Conservation (phyloP, 2,797 vertebrate genomes). For the Columba guinea region DNA sequence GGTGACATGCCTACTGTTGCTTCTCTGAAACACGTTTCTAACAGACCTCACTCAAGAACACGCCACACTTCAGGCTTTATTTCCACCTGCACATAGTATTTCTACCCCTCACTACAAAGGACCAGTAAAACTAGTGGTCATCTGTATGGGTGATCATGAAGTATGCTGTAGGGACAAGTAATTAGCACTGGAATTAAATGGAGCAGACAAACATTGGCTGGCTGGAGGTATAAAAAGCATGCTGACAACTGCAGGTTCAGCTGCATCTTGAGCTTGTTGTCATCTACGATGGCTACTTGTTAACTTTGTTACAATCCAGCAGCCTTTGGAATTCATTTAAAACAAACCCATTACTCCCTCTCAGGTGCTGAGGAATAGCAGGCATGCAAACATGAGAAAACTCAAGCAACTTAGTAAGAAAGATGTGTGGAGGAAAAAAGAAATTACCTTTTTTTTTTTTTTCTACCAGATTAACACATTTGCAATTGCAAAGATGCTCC, state of each 20-base stretch:
- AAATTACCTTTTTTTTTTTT: rapidly evolving
- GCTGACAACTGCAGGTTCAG: neutral
- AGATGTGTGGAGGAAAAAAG: neutral
- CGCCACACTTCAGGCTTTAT: neutral
- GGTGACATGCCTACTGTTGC: neutral
- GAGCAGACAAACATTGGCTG: neutral
- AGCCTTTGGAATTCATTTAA: neutral
- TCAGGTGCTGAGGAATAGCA: neutral
- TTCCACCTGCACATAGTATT: neutral
- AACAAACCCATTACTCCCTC: neutral
- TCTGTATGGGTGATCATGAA: neutral
- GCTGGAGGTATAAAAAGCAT: neutral
- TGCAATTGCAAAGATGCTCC: neutral
- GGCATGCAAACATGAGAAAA: neutral
- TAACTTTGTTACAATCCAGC: neutral
- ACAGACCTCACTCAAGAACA: neutral
- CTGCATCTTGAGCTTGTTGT: neutral
- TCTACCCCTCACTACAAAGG: neutral
- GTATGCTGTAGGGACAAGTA: neutral
- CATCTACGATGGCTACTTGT: neutral
- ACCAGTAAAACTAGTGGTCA: neutral
- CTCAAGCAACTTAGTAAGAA: neutral
- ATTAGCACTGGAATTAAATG: neutral
- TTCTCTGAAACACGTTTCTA: neutral
- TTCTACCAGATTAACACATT: neutral